Evolutionary conservation across 2,113 vertebrate genomes (phyloP), one percentile per base, ranked within the genome.

Genomic region (Scartelaos histophorus): DNA sequence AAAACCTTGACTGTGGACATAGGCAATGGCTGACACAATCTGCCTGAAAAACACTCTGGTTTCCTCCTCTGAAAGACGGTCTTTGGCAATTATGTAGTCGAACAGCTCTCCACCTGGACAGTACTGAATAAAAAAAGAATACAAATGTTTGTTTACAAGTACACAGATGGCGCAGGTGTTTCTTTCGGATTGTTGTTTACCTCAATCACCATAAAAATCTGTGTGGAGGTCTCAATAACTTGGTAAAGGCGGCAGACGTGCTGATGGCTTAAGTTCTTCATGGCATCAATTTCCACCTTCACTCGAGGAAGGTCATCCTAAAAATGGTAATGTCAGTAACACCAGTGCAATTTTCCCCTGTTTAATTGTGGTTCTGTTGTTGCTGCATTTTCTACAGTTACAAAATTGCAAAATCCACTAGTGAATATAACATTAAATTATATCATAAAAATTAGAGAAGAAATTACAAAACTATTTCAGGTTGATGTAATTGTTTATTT

Each of bases 21-120:
- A 99, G 1, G 97, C 96, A 78, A 99, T 86, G 0, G 97, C 96
- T 5, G 97, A 96, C 21, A 98, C 93, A 69, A 99, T 98, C 90
- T 99, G 98, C 5, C 96, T 92, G 79, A 98, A 98, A 85, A 99
- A 96, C 0, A 96, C 64, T 0, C 96, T 92, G 10, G 97, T 94
- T 90, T 99, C 98, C 21, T 96, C 93, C 83, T 99, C 97, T 0
- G 95, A 94, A 65, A 99, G 91, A 16, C 94, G 96, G 76, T 97
- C 95, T 74, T 97, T 97, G 2, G 97, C 94, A 70, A 99, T 94
- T 0, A 99, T 97, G 74, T 99, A 97, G 81, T 99, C 98, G 75
- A 99, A 98, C 61, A 99, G 88, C 87, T 99, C 97, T 74, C 98
- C 97, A 66, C 98, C 98, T 3, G 96, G 95, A 75, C 98, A 99